Percentiles rank a stretch among this genome's conserved stretches.
phyloP scores from a whole-genome alignment of 2,888 invertebrate species.

The Epirrhoe alternata region DNA sequence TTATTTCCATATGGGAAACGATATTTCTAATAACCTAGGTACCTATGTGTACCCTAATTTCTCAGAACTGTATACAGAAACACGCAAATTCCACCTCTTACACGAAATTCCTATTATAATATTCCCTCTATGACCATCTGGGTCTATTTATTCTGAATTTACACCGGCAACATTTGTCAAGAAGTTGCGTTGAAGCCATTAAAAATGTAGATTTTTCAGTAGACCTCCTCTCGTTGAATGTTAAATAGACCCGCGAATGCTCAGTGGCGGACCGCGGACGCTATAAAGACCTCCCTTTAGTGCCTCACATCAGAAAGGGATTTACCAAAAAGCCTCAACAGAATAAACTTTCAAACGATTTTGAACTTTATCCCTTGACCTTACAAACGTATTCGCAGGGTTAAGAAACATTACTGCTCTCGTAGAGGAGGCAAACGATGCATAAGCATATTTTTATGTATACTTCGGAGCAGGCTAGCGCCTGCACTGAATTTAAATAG shows the following conservation, averaged over 20 bases:
- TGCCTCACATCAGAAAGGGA: conserved; percentile 53
- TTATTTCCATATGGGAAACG: too few relatives aligned
- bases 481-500: conserved; percentile 69
- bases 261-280: conserved; percentile 48
- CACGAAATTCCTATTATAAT: conserved; percentile 15
- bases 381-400: conserved; percentile 19
- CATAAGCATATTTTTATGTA: conserved; percentile 63
- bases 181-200: conserved; percentile 39
- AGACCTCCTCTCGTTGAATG: conserved; percentile 51
- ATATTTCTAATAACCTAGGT: background rate
- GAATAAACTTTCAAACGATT: conserved; percentile 37
- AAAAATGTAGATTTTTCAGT: conserved; percentile 56
- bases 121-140: conserved; percentile 39
- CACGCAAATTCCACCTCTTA: conserved; percentile 1
- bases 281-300: conserved; percentile 53
- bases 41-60: background rate
- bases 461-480: conserved; percentile 60
- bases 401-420: conserved; percentile 23
- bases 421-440: conserved; percentile 51
- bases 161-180: conserved; percentile 46
- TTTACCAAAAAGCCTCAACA: conserved; percentile 51
- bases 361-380: conserved; percentile 34
- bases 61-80: conserved; percentile 1
- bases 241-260: conserved; percentile 48
- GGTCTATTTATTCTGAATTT: conserved; percentile 46